Evolutionary conservation across 2,113 vertebrate genomes (phyloP), one percentile per base, ranked within the genome.

Genomic region (Plotosus lineatus): DNA sequence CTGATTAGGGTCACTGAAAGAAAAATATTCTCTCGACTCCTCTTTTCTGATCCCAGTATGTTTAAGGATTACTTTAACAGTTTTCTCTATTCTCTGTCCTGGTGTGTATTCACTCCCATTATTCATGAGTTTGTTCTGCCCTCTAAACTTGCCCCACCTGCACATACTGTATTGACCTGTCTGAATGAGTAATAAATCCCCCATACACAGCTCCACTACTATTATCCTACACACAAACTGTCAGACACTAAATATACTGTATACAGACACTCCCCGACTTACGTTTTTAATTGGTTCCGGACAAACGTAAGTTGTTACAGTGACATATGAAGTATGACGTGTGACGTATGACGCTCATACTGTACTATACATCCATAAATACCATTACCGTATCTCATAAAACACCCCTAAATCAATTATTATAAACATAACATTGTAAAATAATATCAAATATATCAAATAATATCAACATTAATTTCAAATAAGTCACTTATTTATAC

Each of bases 31-130:
- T 36, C 42, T 58, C 14, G 26, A 26, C 60, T 60, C 21, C 36
- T 77, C 66, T 21, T 61, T 46, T 78, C 65, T 31, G 68, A 31
- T 68, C 83, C 75, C 75, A n/a, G 19, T 76, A 56, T 53, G 79
- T 42, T 50, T 44, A 58, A 53, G 44, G 66, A 68, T 78, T 73
- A 82, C 66, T 28, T 53, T 15, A 33, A 21, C 65, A 60, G 44
- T 63, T 55, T 60, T 72, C 68, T 73, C 26, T 21, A 79, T 40
- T 17, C 46, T 58, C 7, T 56, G 75, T 81, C 46, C 72, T 55
- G 75, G 66, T 72, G 76, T 76, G 79, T 75, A 84, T 82, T 79
- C 60, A 60, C 56, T 73, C 46, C 9, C 69, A 51, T 51, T 69
- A 86, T 78, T 55, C 69, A 42, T 56, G 65, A 40, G 36, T 60